Base-by-base conservation (phyloP, 2,888 invertebrate species). In the Chrysodeixis includens region DNA sequence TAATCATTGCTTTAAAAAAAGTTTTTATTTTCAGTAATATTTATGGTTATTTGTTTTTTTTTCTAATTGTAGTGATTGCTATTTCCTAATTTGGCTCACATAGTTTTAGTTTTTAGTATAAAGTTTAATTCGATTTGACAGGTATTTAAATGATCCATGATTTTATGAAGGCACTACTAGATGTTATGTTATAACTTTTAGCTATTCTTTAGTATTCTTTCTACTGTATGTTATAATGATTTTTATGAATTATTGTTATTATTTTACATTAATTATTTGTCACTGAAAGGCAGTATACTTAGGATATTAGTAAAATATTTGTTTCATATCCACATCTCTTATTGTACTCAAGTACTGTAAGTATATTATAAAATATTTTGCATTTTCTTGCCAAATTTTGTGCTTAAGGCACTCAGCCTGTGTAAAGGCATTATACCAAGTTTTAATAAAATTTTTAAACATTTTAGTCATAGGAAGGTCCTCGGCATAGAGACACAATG, bases 401-500 rank as follows among this genome's bases (percentile, higher is more conserved):
- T 66, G 78, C 68, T 52, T 67, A 69, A 75, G 72, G 75, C 77
- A 77, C 77, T 68, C 16, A 8, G 46, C 58, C 44, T 30, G 46
- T 54, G 16, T n/a, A 30, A 56, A 63, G 30, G 54, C 59, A 46
- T 53, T 58, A 62, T 26, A 12, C 40, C 55, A 59, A 7, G 52
- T n/a, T 18, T 49, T 12, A 46, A 51, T 62, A 60, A 35, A 61
- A 52, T 32, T 26, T 66, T 63, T 22, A 59, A 64, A 22, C 26
- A 58, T 58, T 71, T 86, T 90, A 95, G 80, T 95, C 96, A 88
- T 96, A 96, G 44, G 96, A 96, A 56, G 96, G 96, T 69, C 95
- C 96, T 79, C 95, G 93, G 85, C 96, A 96, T 93, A 96, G 95
- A 67, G 96, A 96, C 63, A 95, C 96, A 81, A 96, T 94, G 82